Percentiles rank a stretch among this genome's conserved stretches.
Conservation (phyloP, 2,113 vertebrate species). For the Hipposideros armiger region DNA sequence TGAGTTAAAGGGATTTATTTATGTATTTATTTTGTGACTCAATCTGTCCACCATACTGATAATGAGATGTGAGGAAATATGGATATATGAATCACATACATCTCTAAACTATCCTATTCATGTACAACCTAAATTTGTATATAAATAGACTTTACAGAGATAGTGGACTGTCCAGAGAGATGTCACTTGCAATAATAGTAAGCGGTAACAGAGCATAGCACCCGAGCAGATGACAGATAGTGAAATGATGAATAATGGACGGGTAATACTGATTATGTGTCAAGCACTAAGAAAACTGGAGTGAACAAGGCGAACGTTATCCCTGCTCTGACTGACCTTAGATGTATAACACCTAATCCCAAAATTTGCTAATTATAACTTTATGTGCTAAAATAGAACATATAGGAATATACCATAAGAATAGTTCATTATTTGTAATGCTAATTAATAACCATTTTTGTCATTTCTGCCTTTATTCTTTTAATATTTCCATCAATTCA, state of each 20-base stretch:
- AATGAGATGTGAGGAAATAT: background rate
- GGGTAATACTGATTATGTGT: background rate
- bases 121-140: background rate
- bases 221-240: background rate
- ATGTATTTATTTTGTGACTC: background rate
- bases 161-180: background rate
- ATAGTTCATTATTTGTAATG: background rate
- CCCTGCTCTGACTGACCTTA: background rate
- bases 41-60: background rate
- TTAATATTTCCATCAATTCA: background rate
- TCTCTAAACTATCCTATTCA: background rate
- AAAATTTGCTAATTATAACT: background rate
- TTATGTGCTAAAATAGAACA: background rate
- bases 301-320: accelerated
- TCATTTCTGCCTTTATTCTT: background rate
- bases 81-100: too few species aligned
- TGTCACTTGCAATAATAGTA: background rate
- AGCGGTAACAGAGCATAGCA: background rate
- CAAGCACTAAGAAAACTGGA: background rate
- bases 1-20: background rate
- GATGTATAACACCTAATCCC: background rate
- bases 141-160: background rate
- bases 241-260: background rate
- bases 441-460: background rate
- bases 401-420: background rate